These are phyloP conservation scores for Sitobion miscanthi DNA, from an alignment of 1,140 invertebrate genomes.

Conservation along the genomic window DNA sequence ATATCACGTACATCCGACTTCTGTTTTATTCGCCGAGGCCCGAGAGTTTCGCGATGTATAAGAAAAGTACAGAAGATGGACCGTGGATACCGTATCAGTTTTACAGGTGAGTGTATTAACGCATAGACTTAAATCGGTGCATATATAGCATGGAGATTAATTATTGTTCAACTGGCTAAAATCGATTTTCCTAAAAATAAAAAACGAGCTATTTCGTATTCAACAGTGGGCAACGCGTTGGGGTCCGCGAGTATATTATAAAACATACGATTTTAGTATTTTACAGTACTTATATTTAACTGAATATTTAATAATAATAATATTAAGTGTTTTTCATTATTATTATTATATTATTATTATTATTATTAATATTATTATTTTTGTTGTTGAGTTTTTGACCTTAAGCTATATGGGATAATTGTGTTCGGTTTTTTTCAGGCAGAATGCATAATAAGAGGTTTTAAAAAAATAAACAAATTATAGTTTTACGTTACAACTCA, in stretches of 20 bases:
- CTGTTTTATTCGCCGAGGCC: constrained; percentile 94
- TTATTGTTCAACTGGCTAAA: neutral
- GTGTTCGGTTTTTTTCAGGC: neutral
- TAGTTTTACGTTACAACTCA: neutral
- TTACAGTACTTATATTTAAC: neutral
- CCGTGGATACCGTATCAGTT: constrained; percentile 96
- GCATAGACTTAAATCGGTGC: neutral
- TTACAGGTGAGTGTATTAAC: constrained; percentile 73
- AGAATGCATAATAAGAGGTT: neutral
- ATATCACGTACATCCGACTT: constrained; percentile 94
- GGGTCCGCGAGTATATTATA: too few relatives aligned
- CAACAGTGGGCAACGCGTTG: neutral
- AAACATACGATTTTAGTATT: neutral
- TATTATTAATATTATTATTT: neutral
- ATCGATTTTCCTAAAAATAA: neutral
- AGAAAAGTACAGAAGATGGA: constrained; percentile 77
- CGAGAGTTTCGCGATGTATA: constrained; percentile 97
- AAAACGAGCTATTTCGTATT: neutral
- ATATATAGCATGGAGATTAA: neutral
- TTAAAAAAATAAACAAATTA: neutral
- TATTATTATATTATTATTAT: neutral
- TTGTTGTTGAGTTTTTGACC: neutral
- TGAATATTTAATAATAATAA: neutral
- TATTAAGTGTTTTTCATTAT: neutral
- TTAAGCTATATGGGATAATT: neutral